Evolutionary conservation across 1,140 invertebrate genomes (phyloP).

Genomic region (Drosophila burlai): DNA sequence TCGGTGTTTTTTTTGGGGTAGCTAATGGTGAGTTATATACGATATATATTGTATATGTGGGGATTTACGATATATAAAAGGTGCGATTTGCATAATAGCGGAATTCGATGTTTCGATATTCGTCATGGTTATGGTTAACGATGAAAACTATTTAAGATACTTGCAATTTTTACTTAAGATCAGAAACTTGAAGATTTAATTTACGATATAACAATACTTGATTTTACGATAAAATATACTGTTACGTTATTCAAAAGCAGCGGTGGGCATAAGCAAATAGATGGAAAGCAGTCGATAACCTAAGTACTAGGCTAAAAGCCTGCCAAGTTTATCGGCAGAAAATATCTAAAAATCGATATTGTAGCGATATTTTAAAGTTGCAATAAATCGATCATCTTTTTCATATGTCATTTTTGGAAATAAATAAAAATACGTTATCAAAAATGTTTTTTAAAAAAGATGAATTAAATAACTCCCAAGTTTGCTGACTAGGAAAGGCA

Average conservation of each 20-base stretch:
- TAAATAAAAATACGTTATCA: no score
- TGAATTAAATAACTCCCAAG: no score
- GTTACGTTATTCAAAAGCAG: neutral
- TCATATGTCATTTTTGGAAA: no score
- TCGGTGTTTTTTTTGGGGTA: slow-evolving; percentile 16
- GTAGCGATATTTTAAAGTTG: neutral
- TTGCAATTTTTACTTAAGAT: neutral
- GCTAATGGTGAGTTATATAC: slow-evolving; percentile 19
- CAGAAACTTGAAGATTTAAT: neutral
- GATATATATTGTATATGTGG: neutral
- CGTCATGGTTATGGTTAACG: neutral
- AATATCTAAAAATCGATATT: neutral
- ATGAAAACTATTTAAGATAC: neutral
- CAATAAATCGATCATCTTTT: no score
- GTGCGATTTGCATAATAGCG: slow-evolving; percentile 47
- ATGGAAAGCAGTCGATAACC: no score
- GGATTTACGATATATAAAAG: slow-evolving; percentile 12
- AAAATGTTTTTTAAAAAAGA: no score
- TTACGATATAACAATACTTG: neutral
- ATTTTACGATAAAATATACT: neutral
- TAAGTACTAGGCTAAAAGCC: no score
- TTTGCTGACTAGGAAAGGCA: no score
- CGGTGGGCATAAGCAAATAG: neutral
- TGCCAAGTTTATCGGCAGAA: no score
- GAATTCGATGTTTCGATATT: slow-evolving; percentile 12